These are phyloP conservation scores for Borostomias antarcticus DNA, from an alignment of 2,797 vertebrate genomes.

Conservation along the genomic window DNA sequence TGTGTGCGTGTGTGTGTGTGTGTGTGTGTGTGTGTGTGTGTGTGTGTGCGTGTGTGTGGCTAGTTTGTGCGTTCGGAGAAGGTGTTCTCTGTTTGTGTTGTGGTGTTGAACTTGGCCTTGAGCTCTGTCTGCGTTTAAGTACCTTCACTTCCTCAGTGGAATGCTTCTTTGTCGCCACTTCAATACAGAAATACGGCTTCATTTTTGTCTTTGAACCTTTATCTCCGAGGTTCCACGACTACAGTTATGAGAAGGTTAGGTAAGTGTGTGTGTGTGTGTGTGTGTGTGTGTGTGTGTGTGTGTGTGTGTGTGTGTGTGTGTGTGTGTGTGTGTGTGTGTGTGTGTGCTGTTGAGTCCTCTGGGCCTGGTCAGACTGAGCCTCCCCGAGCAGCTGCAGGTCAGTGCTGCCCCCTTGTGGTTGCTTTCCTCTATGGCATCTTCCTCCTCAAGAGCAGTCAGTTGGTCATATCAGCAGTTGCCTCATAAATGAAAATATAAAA, in stretches of 20 bases:
- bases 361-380: neutral
- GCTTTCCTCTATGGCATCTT: constrained; percentile 31
- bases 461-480: neutral
- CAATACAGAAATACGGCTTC: no score
- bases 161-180: no score
- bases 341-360: neutral
- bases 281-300: constrained; percentile 11
- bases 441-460: neutral
- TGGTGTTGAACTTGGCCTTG: neutral
- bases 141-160: no score
- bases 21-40: constrained; percentile 16
- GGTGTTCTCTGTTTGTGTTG: constrained; percentile 1
- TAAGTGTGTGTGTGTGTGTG: constrained; percentile 5
- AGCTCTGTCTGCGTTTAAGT: no score
- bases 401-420: constrained; percentile 69
- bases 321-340: constrained; percentile 11
- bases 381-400: constrained; percentile 25
- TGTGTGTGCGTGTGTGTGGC: neutral
- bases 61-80: neutral
- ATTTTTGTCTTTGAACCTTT: no score
- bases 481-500: neutral
- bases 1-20: constrained; percentile 1
- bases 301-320: constrained; percentile 30
- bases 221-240: no score
- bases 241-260: neutral